Evolutionary conservation across 2,888 invertebrate genomes (phyloP), one percentile per base, ranked within the genome.

Genomic region (Agrilus cyanescens): DNA sequence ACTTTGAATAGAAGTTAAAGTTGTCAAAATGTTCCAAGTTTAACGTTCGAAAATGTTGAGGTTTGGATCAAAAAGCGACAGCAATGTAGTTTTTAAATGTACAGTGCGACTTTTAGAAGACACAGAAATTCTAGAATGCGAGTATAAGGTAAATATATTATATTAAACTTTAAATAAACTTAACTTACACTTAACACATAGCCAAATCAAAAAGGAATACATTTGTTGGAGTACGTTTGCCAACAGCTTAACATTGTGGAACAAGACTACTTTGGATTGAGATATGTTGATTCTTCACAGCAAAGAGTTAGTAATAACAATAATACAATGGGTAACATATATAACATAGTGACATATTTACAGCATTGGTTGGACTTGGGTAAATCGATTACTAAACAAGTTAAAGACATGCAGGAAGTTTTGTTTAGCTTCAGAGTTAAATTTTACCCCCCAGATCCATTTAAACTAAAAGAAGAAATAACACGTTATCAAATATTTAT

Each of bases 401-500:
- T 91, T 30, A 90, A 88, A 83, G 94, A 93, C 69, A 79, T 93
- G 58, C 85, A 88, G 56, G 89, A 91, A 47, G 85, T 91, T 59
- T 70, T 94, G 46, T 88, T 97, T 65, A 94, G 93, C 69, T 91
- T 97, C 68, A 86, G 96, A 49, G 90, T 96, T 50, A 96, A 96
- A 72, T 97, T 93, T 69, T 97, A 97, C 67, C 96, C 97, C 12
- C 88, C 89, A 44, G 93, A 96, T 70, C 95, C 96, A 12, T 76
- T 88, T 65, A 76, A 88, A 41, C 72, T 97, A 51, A 90, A 89
- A 66, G 96, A 95, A 65, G 89, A 95, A 67, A 84, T 91, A 49
- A 91, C 95, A 50, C 78, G 94, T 58, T 96, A 96, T 69, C 94
- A 95, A 69, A 79, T 94, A 59, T 93, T 89, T 66, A 75, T 90